phyloP scores from a whole-genome alignment of 2,888 invertebrate genomes.

The Drosophila parthenogenetica region DNA sequence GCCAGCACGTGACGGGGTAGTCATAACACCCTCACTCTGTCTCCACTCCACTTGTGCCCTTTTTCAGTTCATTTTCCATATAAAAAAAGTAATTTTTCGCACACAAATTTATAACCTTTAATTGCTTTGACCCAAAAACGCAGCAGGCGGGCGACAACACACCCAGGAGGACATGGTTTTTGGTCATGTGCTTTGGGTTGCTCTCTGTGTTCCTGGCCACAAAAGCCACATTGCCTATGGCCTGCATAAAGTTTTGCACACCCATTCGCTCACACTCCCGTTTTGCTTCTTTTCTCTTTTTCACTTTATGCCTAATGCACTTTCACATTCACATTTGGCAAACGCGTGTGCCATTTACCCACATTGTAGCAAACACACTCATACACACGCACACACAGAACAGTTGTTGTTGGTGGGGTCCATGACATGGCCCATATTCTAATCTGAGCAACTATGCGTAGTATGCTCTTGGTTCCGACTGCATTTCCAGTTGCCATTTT shows the following conservation, averaged over 20 bases:
- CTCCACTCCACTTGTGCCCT: background rate
- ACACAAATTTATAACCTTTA: conserved; percentile 81
- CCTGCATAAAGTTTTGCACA: conserved; percentile 56
- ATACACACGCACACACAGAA: background rate
- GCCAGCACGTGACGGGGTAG: conserved; percentile 58
- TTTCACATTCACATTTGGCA: conserved; percentile 61
- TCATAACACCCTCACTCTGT: background rate
- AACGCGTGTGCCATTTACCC: conserved; percentile 73
- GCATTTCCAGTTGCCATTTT: conserved; percentile 69
- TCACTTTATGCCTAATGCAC: conserved; percentile 68
- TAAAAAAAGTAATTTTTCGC: conserved; percentile 72
- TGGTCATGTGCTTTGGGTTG: conserved; percentile 23
- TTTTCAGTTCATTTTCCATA: conserved; percentile 1
- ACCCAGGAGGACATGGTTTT: conserved; percentile 33
- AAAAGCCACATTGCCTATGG: conserved; percentile 75
- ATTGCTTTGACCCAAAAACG: conserved; percentile 81
- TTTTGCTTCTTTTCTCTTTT: background rate
- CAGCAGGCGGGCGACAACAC: conserved; percentile 56
- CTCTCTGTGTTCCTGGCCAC: conserved; percentile 54
- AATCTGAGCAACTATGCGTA: conserved; percentile 53
- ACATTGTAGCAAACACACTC: conserved; percentile 40
- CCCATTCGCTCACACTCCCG: background rate
- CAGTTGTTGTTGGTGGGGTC: conserved; percentile 18
- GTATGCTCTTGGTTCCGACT: conserved; percentile 26
- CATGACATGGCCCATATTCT: conserved; percentile 58